Conservation (phyloP, 2,888 invertebrate genomes). For the Hemithea aestivaria region DNA sequence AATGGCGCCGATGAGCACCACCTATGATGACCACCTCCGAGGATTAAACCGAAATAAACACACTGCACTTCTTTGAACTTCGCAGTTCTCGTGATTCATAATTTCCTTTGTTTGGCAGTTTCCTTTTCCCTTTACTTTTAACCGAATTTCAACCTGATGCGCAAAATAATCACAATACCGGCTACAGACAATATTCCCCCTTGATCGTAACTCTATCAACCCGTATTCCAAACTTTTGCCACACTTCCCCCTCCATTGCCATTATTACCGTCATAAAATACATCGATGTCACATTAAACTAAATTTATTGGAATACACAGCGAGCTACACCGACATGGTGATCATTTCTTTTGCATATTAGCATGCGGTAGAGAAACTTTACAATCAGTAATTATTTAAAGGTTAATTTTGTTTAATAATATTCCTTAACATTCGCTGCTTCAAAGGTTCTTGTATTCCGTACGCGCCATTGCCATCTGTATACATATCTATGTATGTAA, state of each 20-base stretch:
- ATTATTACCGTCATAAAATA: constrained; percentile 26
- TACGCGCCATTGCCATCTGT: constrained; percentile 21
- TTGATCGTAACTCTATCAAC: constrained; percentile 4
- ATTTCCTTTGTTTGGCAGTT: constrained; percentile 18
- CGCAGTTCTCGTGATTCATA: constrained; percentile 21
- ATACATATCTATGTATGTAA: constrained; percentile 26
- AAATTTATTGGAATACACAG: constrained; percentile 26
- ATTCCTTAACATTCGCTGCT: constrained; percentile 22
- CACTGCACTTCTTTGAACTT: constrained; percentile 22
- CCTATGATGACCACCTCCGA: constrained; percentile 40
- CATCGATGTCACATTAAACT: constrained; percentile 30
- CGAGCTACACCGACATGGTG: too few species aligned
- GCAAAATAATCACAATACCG: constrained; percentile 14
- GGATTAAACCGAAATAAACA: constrained; percentile 30
- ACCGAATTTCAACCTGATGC: constrained; percentile 6
- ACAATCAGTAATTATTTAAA: not conserved
- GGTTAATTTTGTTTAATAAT: constrained; percentile 2
- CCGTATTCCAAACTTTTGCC: constrained; percentile 11
- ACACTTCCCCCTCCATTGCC: constrained; percentile 14
- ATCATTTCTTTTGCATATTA: not conserved
- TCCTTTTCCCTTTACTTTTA: constrained; percentile 3
- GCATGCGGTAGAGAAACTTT: constrained; percentile 3
- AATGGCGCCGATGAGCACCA: constrained; percentile 53
- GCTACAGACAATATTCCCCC: constrained; percentile 6
- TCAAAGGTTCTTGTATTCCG: constrained; percentile 4